phyloP scores from a whole-genome alignment of 2,797 vertebrate genomes.

The Vireo griseus region DNA sequence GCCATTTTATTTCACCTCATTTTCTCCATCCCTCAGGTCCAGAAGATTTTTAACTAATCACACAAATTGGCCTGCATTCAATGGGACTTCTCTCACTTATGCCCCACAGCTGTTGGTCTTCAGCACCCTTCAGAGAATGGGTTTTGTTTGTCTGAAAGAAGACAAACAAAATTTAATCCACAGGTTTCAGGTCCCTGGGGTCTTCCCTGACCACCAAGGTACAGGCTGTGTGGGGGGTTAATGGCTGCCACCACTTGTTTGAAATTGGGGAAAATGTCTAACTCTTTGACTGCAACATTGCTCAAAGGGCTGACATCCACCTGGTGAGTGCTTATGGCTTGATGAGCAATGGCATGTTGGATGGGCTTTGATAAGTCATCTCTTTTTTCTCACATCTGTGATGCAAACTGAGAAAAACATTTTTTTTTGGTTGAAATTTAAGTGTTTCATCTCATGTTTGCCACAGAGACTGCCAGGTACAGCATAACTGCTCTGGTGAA shows the following conservation, averaged over 20 bases:
- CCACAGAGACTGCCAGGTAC: not conserved
- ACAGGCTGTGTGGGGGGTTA: not conserved
- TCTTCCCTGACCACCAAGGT: not conserved
- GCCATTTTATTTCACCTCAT: not conserved
- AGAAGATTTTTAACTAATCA: not conserved
- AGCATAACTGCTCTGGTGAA: not conserved
- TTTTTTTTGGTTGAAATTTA: not conserved
- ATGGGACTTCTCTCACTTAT: not conserved
- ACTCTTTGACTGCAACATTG: not conserved
- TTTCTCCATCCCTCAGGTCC: not conserved
- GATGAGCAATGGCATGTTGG: not conserved
- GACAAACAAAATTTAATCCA: not conserved
- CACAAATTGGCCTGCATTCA: accelerated
- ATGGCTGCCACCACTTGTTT: not conserved
- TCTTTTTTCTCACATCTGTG: not conserved
- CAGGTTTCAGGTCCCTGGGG: accelerated
- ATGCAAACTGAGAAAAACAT: not conserved
- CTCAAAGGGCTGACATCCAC: not conserved
- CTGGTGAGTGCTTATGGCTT: not conserved
- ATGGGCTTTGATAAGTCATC: not conserved
- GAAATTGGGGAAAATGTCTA: not conserved
- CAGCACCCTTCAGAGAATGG: not conserved
- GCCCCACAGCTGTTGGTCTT: not conserved
- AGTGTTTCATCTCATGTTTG: not conserved
- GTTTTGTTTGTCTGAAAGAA: not conserved